Evolutionary conservation across 1,140 invertebrate genomes (phyloP), one percentile per base, ranked within the genome.

Genomic region (Drosophila repleta): DNA sequence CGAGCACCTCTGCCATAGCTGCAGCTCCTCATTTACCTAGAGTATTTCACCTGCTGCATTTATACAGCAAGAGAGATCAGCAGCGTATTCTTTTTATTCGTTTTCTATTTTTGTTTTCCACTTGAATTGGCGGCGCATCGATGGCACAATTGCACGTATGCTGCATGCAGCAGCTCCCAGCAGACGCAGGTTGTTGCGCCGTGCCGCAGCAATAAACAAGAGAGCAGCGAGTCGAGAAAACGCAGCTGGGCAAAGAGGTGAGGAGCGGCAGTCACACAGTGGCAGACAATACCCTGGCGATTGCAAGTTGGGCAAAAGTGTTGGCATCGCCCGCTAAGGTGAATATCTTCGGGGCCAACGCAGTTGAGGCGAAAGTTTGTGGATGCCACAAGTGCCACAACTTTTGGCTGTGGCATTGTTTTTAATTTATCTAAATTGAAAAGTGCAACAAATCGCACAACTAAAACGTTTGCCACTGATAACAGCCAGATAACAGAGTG

Each of bases 361-460:
- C 10, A 15, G 39, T 15, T 10, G 39, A 43, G 15, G 13, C 15
- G 32, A 48, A 11, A 24, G 18, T n/a, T 45, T 35, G 17, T 45
- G 48, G 29, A 32, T 15, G 46, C 55, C 35, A 41, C 53, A 45
- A 56, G 75, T 51, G 60, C n/a, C 39, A 6, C 43, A 72, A 83
- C 46, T 84, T 84, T 68, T 46, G 60, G 20, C 15, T 82, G 82
- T 81, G 83, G 82, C 75, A 87, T 82, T 82, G 82, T 88, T 87
- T 87, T 88, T 87, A 87, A 87, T 87, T 87, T 88, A 87, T 87
- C 82, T 87, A 82, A 87, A 87, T 87, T 87, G 82, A 87, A 87
- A 87, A 87, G 79, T 83, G 84, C 84, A 88, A 88, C 83, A 88
- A 88, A 88, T 88, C 84, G 84, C 79, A 74, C 69, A 75, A 77